These are phyloP conservation scores for Onthophagus taurus DNA, from an alignment of 1,140 invertebrate species.

Conservation along the genomic window DNA sequence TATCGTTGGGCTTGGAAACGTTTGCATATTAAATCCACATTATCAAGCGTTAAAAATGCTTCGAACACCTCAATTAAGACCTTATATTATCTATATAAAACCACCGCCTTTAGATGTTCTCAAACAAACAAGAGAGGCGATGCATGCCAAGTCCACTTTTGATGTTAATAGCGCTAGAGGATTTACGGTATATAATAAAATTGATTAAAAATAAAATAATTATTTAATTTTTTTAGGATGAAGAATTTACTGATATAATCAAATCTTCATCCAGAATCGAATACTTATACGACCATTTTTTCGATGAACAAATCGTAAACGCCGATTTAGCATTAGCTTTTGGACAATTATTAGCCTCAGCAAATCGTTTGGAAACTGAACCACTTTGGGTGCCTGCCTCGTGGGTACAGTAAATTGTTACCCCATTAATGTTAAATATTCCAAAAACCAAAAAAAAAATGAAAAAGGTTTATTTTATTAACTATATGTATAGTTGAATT, in stretches of 20 bases:
- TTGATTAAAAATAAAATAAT: neutral
- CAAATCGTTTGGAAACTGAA: slow-evolving; percentile 82
- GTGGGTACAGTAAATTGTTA: slow-evolving; percentile 69
- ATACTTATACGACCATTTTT: slow-evolving; percentile 88
- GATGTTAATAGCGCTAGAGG: slow-evolving; percentile 80
- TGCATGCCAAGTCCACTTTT: slow-evolving; percentile 79
- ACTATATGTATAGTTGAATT: no score
- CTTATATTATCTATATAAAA: slow-evolving; percentile 90
- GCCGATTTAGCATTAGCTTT: slow-evolving; percentile 80
- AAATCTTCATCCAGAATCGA: slow-evolving; percentile 83
- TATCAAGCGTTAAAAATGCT: slow-evolving; percentile 91
- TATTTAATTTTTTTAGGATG: slow-evolving; percentile 57
- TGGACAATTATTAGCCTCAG: slow-evolving; percentile 71
- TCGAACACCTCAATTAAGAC: slow-evolving; percentile 81
- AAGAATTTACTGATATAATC: slow-evolving; percentile 87
- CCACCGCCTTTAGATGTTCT: slow-evolving; percentile 79
- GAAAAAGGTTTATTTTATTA: no score
- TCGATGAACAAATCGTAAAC: slow-evolving; percentile 90
- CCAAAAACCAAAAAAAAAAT: neutral
- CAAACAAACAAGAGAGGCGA: slow-evolving; percentile 69
- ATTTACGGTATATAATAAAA: slow-evolving; percentile 64
- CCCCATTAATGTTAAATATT: slow-evolving; percentile 4
- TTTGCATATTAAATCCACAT: slow-evolving; percentile 92
- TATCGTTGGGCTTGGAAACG: slow-evolving; percentile 77
- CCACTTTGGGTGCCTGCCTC: slow-evolving; percentile 92